A percentile compares a stretch with the other conserved stretches of the same genome.
Conservation (phyloP, 2,113 vertebrate species). For the Seriola aureovittata region DNA sequence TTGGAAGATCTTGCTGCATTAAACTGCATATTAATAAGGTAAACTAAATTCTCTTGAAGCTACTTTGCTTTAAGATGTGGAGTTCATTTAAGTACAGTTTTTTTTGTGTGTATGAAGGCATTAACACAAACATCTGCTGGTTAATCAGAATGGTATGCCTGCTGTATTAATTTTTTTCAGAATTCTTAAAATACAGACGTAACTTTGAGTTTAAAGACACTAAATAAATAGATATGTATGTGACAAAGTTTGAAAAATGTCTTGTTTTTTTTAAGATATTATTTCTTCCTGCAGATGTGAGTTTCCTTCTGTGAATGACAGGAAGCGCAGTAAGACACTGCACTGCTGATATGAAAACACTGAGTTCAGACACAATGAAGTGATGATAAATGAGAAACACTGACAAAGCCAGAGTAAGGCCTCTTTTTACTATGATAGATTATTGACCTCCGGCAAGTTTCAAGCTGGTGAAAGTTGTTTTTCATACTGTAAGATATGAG, state of each 20-base stretch:
- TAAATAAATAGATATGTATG: background rate
- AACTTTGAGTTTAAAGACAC: background rate
- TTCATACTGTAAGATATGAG: constrained; percentile 6
- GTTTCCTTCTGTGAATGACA: constrained; percentile 56
- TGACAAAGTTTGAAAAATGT: constrained; percentile 9
- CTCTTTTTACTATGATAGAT: constrained; percentile 17
- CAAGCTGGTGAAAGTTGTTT: background rate
- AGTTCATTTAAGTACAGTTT: constrained; percentile 22
- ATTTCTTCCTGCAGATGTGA: constrained; percentile 10
- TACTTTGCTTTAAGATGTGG: constrained; percentile 34
- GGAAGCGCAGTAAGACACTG: constrained; percentile 41
- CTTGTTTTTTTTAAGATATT: constrained; percentile 1
- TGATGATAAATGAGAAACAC: constrained; percentile 20
- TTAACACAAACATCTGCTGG: constrained; percentile 15
- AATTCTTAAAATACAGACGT: background rate
- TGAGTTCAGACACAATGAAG: constrained; percentile 26
- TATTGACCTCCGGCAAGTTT: constrained; percentile 3
- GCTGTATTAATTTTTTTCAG: background rate
- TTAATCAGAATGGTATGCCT: background rate
- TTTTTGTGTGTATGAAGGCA: background rate
- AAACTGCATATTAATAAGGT: constrained; percentile 61
- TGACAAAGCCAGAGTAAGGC: background rate
- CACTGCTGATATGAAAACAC: background rate
- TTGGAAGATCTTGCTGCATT: constrained; percentile 54
- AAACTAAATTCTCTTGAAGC: constrained; percentile 48